Base-by-base conservation (phyloP, 2,113 vertebrate genomes). In the Pycnonotus jocosus region DNA sequence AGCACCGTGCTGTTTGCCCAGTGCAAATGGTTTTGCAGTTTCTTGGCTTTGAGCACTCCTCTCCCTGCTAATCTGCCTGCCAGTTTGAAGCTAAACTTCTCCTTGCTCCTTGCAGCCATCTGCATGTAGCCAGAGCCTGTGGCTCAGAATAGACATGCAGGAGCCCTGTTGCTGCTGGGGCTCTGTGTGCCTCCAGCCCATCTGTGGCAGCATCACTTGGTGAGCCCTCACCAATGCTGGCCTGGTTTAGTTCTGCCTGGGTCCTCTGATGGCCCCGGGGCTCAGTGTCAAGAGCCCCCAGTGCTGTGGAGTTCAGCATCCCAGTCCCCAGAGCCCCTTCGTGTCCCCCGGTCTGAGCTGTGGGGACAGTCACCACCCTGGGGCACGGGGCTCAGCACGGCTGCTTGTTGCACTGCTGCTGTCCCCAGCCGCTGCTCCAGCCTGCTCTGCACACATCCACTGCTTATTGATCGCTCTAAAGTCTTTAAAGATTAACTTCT, bases 401-500 rank as follows among this genome's bases (percentile, higher is more conserved):
- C 6, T 27, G 44, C n/a, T 53, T 1, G 20, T 15, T 51, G 57
- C 2, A 10, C 62, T n/a, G 71, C 51, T 68, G 40, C 70, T 50
- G 60, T 72, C n/a, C 54, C 64, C 23, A 9, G 30, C 24, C 9
- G 10, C 71, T 18, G 51, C 93, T 91, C 64, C 72, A 60, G 38
- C 33, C 68, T 45, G 47, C 61, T 90, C 90, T 86, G 65, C 89
- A n/a, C 88, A 56, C 93, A 56, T 48, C 85, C 86, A 19, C 94
- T 68, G 31, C 23, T n/a, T 96, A 97, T 96, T 37, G 97, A 98
- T 94, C 11, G 9, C 89, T 80, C 79, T 65, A 62, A 91, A 97
- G 88, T 96, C 96, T 93, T 94, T 95, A 93, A 92, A 97, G 96
- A 97, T 96, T 93, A 95, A 92, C 93, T 94, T 97, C 85, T 92